These are phyloP conservation scores for Tachuris rubrigastra DNA, from an alignment of 2,113 vertebrate species.

Conservation along the genomic window DNA sequence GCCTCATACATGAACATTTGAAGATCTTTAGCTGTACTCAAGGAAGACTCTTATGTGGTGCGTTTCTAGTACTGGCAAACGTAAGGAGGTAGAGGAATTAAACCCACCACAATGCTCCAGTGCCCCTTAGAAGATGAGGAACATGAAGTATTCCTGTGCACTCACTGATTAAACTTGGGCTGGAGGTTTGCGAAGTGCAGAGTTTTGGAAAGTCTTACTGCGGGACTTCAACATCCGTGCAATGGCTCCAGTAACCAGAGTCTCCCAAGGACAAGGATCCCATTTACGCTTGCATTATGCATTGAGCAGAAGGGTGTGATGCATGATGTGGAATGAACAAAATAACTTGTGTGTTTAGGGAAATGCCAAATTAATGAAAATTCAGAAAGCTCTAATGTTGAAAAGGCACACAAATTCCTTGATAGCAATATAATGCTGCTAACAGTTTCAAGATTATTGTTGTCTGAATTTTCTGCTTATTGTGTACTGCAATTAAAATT, in stretches of 20 bases:
- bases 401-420: slow-evolving; percentile 35
- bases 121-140: slow-evolving; percentile 67
- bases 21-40: slow-evolving; percentile 55
- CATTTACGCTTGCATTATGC: slow-evolving; percentile 69
- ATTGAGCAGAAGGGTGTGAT: slow-evolving; percentile 66
- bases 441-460: slow-evolving; percentile 65
- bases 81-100: slow-evolving; percentile 57
- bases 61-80: slow-evolving; percentile 50
- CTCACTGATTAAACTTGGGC: slow-evolving; percentile 61
- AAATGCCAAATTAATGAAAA: slow-evolving; percentile 69
- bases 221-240: slow-evolving; percentile 51
- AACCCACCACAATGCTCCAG: slow-evolving; percentile 38
- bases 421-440: slow-evolving; percentile 50
- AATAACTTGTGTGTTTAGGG: slow-evolving; percentile 64
- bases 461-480: slow-evolving; percentile 68
- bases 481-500: slow-evolving; percentile 63
- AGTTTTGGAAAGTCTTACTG: slow-evolving; percentile 63
- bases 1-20: slow-evolving; percentile 52
- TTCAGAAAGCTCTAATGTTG: slow-evolving; percentile 67
- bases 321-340: slow-evolving; percentile 72
- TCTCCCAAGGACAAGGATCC: slow-evolving; percentile 62
- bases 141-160: slow-evolving; percentile 37
- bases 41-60: slow-evolving; percentile 46
- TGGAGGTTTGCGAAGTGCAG: slow-evolving; percentile 76
- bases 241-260: slow-evolving; percentile 69